These are phyloP conservation scores for Leucania comma DNA, from an alignment of 2,888 invertebrate species.

Conservation along the genomic window DNA sequence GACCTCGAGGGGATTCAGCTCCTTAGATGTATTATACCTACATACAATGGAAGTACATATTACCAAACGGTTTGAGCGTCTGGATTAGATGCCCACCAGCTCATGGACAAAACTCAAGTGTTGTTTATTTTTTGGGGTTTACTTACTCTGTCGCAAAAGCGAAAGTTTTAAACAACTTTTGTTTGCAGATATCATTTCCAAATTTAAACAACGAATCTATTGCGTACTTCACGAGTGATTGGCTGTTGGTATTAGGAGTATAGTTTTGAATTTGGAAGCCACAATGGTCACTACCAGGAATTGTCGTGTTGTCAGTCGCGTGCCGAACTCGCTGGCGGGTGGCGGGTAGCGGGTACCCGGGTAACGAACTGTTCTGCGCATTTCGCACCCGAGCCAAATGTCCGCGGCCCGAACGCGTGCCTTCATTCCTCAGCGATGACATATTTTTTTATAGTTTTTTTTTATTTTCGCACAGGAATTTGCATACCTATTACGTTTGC, in stretches of 20 bases:
- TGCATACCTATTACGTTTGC: conserved; percentile 14
- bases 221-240: conserved; percentile 8
- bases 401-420: conserved; percentile 32
- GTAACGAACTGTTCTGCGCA: conserved; percentile 56
- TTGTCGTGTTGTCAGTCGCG: conserved; percentile 48
- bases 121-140: too few relatives aligned
- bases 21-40: too few relatives aligned
- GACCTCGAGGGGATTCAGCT: too few relatives aligned
- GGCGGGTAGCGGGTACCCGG: conserved; percentile 43
- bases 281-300: conserved; percentile 46
- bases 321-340: conserved; percentile 36
- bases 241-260: conserved; percentile 25
- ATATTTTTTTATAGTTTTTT: conserved; percentile 48
- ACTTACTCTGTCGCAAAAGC: neutral
- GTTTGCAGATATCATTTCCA: neutral
- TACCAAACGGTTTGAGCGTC: too few relatives aligned
- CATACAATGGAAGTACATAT: too few relatives aligned
- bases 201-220: neutral
- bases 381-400: conserved; percentile 60
- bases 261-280: conserved; percentile 45
- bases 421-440: conserved; percentile 56
- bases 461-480: conserved; percentile 49
- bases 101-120: too few relatives aligned
- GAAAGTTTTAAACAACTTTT: neutral
- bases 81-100: too few relatives aligned